Percentiles rank a stretch among this genome's conserved stretches.
Evolutionary conservation across 2,113 vertebrate species (phyloP).

Genomic region (Ictidomys tridecemlineatus): DNA sequence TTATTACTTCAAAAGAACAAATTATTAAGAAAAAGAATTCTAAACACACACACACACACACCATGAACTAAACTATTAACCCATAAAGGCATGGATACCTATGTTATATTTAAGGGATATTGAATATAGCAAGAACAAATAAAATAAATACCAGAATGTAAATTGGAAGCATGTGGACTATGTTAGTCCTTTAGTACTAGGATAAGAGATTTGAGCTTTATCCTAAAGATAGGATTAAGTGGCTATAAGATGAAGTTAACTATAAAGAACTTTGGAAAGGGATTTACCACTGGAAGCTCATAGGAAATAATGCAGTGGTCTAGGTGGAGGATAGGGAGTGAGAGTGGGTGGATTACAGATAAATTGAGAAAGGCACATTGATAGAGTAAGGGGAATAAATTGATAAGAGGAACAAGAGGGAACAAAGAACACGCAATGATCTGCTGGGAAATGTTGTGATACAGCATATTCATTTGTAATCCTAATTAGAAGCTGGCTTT

Average conservation of each 20-base stretch:
- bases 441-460: neutral
- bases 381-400: neutral
- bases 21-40: neutral
- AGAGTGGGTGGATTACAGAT: neutral
- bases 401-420: neutral
- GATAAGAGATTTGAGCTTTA: neutral
- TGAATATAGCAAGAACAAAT: neutral
- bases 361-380: neutral
- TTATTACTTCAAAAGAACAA: neutral
- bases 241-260: neutral
- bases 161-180: neutral
- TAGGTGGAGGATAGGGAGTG: neutral
- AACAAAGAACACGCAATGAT: neutral
- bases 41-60: neutral
- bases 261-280: neutral
- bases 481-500: neutral
- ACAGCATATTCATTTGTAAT: conserved; percentile 19
- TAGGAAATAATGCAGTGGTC: neutral
- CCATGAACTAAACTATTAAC: neutral
- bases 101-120: neutral
- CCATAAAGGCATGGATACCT: neutral
- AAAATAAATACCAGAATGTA: neutral
- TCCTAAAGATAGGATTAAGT: neutral
- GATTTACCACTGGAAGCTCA: neutral
- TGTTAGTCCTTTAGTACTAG: neutral